Evolutionary conservation across 2,888 invertebrate genomes (phyloP).

Genomic region (Limnephilus auricula): DNA sequence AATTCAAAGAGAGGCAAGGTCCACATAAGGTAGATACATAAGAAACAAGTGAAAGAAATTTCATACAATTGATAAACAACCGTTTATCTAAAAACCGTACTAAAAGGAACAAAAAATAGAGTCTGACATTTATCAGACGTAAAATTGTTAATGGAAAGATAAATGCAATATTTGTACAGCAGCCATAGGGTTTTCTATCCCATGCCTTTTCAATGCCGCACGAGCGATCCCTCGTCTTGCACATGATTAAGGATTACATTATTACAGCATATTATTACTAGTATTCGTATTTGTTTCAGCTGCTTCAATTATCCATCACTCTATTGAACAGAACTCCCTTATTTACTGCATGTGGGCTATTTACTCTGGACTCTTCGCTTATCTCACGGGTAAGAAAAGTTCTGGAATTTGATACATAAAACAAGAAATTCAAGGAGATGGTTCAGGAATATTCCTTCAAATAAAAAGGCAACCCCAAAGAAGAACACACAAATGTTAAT

Average conservation of each 20-base stretch:
- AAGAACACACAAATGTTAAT: too few relatives aligned
- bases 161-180: too few relatives aligned
- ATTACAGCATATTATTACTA: background rate
- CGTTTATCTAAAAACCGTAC: too few relatives aligned
- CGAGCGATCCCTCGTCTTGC: background rate
- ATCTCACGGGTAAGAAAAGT: background rate
- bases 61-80: too few relatives aligned
- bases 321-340: background rate
- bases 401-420: background rate
- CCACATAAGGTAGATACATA: too few relatives aligned
- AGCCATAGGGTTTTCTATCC: too few relatives aligned
- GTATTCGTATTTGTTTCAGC: background rate
- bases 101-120: too few relatives aligned
- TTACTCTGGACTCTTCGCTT: background rate
- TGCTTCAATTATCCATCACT: background rate
- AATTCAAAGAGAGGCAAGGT: too few relatives aligned
- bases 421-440: background rate
- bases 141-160: too few relatives aligned
- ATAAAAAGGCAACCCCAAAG: background rate
- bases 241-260: background rate
- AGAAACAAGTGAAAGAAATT: too few relatives aligned
- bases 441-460: background rate
- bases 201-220: too few relatives aligned
- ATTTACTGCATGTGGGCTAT: background rate
- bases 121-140: too few relatives aligned